These are phyloP conservation scores for Rhabditoides inermis DNA, from an alignment of 2,888 invertebrate genomes.

Conservation along the genomic window DNA sequence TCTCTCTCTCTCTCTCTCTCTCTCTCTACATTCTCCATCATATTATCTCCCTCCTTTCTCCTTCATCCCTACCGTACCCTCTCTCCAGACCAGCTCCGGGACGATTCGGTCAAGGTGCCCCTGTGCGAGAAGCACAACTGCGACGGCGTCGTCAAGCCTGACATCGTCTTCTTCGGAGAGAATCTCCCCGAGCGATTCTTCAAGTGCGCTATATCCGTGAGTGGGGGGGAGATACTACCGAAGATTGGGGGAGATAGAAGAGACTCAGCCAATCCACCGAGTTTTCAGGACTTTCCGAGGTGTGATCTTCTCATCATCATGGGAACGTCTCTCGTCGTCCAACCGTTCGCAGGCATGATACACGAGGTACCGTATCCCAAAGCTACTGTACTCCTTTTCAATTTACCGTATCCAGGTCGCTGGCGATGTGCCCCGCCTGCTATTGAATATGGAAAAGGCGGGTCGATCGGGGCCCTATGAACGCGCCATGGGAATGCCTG, in stretches of 20 bases:
- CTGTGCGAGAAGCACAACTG: slow-evolving; percentile 55
- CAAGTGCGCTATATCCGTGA: slow-evolving; percentile 55
- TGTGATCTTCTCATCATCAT: slow-evolving; percentile 87
- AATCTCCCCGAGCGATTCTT: slow-evolving; percentile 70
- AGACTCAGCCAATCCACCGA: background rate
- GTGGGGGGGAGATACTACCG: no score
- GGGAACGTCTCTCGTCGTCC: slow-evolving; percentile 86
- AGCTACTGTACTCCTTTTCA: background rate
- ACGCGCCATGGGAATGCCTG: slow-evolving; percentile 2
- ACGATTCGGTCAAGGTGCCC: slow-evolving; percentile 4
- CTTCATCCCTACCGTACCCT: no score
- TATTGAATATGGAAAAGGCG: slow-evolving; percentile 77
- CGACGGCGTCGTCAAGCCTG: slow-evolving; percentile 77
- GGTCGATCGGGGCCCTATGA: slow-evolving; percentile 53
- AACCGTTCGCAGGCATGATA: slow-evolving; percentile 82
- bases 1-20: no score
- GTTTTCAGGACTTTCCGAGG: slow-evolving; percentile 66
- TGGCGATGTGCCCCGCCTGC: slow-evolving; percentile 68
- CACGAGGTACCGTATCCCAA: slow-evolving; percentile 60
- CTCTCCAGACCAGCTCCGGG: background rate
- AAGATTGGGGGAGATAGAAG: background rate
- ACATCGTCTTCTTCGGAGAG: slow-evolving; percentile 92
- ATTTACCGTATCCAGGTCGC: slow-evolving; percentile 55
- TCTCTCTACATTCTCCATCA: no score
- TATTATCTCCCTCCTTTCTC: no score